Conservation (phyloP, 2,888 invertebrate species). For the Penaeus monodon region DNA sequence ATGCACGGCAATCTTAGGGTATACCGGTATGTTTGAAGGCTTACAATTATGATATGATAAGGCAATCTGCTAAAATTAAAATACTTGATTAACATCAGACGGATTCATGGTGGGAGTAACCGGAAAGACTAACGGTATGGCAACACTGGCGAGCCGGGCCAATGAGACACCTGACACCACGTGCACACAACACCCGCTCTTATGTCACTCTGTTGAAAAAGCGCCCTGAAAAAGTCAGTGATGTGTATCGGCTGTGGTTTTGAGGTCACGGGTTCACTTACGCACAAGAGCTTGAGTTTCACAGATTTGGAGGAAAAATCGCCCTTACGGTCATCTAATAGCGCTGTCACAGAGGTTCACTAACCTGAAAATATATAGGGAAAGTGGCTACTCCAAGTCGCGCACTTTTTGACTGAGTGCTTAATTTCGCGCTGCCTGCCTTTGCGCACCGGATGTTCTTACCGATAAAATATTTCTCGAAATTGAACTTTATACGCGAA, state of each 20-base stretch:
- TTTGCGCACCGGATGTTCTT: no score
- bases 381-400: no score
- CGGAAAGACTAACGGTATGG: constrained; percentile 13
- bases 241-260: constrained; percentile 62
- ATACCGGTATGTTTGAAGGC: no score
- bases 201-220: constrained; percentile 58
- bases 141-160: constrained; percentile 27
- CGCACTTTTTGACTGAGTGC: no score
- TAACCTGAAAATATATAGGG: constrained; percentile 24
- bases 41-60: no score
- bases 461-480: no score
- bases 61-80: no score
- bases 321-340: constrained; percentile 31
- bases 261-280: constrained; percentile 59
- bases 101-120: neutral
- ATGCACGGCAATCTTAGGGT: no score
- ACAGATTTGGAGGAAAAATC: constrained; percentile 29
- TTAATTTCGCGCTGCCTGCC: no score
- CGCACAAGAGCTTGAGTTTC: constrained; percentile 53
- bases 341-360: constrained; percentile 29
- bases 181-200: constrained; percentile 29
- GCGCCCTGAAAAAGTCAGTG: constrained; percentile 64
- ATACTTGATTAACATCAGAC: no score
- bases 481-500: no score
- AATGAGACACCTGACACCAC: constrained; percentile 9